Conservation (phyloP, 2,888 invertebrate genomes). For the Vannuccia rotundouncinata region DNA sequence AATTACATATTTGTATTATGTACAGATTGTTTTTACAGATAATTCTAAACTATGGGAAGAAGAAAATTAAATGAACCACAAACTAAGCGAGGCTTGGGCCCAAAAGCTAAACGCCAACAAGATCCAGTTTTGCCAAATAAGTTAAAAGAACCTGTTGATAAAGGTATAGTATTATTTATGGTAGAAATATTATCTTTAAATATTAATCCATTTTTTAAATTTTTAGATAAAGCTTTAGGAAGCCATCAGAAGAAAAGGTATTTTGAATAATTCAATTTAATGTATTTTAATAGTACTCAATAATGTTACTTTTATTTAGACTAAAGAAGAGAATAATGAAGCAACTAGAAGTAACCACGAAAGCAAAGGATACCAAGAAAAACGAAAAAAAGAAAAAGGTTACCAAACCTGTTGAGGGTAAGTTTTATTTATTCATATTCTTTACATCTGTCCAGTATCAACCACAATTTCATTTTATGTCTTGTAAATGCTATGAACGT, state of each 20-base stretch:
- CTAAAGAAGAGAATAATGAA: slow-evolving; percentile 33
- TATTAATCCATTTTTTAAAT: not conserved
- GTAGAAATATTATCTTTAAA: not conserved
- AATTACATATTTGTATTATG: too few relatives aligned
- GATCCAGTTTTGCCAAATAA: slow-evolving; percentile 66
- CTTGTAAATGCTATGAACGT: too few relatives aligned
- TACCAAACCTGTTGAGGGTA: not conserved
- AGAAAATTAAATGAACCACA: not conserved
- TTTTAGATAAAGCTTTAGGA: slow-evolving; percentile 22
- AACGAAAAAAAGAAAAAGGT: not conserved
- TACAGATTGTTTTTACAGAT: too few relatives aligned
- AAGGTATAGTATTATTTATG: slow-evolving; percentile 28
- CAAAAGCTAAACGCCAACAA: slow-evolving; percentile 77
- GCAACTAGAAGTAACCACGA: slow-evolving; percentile 28
- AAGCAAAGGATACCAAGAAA: slow-evolving; percentile 39
- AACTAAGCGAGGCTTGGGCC: slow-evolving; percentile 72
- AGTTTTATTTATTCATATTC: too few relatives aligned
- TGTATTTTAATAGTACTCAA: slow-evolving; percentile 22
- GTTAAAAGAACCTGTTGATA: slow-evolving; percentile 42
- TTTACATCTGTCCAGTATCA: too few relatives aligned
- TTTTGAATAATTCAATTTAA: slow-evolving; percentile 14
- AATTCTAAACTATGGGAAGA: too few relatives aligned
- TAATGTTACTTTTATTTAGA: slow-evolving; percentile 25
- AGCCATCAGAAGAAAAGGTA: slow-evolving; percentile 34
- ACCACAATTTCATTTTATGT: too few relatives aligned